phyloP scores from a whole-genome alignment of 2,797 vertebrate species.

The Perodicticus potto region DNA sequence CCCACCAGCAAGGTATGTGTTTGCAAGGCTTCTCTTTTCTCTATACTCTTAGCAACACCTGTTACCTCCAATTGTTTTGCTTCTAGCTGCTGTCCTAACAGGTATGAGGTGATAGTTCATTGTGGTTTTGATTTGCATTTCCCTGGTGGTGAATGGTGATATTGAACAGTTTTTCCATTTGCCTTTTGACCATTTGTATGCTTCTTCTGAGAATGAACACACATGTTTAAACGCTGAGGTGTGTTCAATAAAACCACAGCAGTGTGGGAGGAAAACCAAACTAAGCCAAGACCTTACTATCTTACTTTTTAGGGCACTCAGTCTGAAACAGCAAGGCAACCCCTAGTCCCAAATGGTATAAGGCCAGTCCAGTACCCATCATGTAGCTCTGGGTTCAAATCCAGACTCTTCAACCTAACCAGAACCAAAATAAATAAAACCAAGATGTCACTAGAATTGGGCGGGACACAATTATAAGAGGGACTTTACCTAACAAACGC shows the following conservation, averaged over 20 bases:
- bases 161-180: background rate
- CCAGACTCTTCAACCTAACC: background rate
- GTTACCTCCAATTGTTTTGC: background rate
- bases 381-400: background rate
- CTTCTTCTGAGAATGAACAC: background rate
- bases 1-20: too few relatives aligned
- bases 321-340: background rate
- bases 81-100: rapidly evolving
- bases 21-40: background rate
- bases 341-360: rapidly evolving
- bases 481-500: too few relatives aligned
- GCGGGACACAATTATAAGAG: too few relatives aligned
- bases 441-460: background rate
- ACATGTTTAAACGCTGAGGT: background rate
- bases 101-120: too few relatives aligned
- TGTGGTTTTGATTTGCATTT: background rate
- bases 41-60: background rate
- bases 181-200: background rate
- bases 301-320: too few relatives aligned
- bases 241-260: background rate
- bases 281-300: background rate
- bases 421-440: background rate
- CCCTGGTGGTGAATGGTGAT: background rate
- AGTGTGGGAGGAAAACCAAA: background rate
- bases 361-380: rapidly evolving